Evolutionary conservation across 2,797 vertebrate genomes (phyloP), one percentile per base, ranked within the genome.

Genomic region (Ptychadena robeensis): DNA sequence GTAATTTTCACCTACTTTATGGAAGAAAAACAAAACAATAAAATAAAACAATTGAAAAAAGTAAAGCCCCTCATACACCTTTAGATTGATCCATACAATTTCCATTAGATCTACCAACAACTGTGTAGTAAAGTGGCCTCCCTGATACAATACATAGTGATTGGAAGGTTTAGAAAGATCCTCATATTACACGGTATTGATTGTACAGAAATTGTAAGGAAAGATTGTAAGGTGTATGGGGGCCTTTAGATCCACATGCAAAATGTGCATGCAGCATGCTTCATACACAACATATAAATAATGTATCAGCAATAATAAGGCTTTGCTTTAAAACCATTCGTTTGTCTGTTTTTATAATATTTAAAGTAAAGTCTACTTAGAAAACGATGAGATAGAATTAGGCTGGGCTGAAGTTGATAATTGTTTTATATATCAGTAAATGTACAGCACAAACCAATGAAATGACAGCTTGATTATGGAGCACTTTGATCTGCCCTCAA

Each of bases 171-270:
- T n/a, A n/a, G n/a, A n/a, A n/a, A n/a, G n/a, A n/a, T n/a, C n/a
- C n/a, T n/a, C n/a, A n/a, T n/a, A n/a, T n/a, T n/a, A n/a, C n/a
- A n/a, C n/a, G n/a, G n/a, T n/a, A n/a, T n/a, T n/a, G n/a, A n/a
- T n/a, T n/a, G n/a, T n/a, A n/a, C n/a, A n/a, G n/a, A n/a, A n/a
- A n/a, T n/a, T n/a, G n/a, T n/a, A n/a, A n/a, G n/a, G n/a, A n/a
- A n/a, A n/a, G n/a, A n/a, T n/a, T n/a, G n/a, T n/a, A n/a, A n/a
- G n/a, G n/a, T n/a, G n/a, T n/a, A n/a, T n/a, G n/a, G n/a, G n/a
- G n/a, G n/a, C n/a, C n/a, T n/a, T n/a, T n/a, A n/a, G n/a, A n/a
- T 82, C 63, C 40, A 38, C 80, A 74, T 68, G 71, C 44, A 74
- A 34, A 74, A 68, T 59, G 2, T 68, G 80, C 22, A 37, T 30